phyloP scores from a whole-genome alignment of 2,888 invertebrate genomes.

The Microctonus aethiopoides region DNA sequence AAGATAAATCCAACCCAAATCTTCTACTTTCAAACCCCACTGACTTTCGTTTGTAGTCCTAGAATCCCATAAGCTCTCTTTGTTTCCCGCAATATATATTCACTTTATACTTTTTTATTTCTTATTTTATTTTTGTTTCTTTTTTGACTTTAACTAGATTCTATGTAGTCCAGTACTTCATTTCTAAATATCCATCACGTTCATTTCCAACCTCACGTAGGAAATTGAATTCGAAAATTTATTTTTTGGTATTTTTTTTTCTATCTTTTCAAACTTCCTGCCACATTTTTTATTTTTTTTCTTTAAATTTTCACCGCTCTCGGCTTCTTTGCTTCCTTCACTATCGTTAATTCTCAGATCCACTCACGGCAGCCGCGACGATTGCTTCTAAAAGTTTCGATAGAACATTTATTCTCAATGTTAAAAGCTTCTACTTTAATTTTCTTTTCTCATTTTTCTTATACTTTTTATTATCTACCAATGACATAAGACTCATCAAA shows the following conservation, averaged over 20 bases:
- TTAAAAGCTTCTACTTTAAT: background rate
- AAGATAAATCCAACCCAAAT: background rate
- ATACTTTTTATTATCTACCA: background rate
- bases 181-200: background rate
- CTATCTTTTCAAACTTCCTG: background rate
- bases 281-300: background rate
- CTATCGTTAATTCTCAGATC: slow-evolving; percentile 15
- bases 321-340: background rate
- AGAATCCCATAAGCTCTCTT: background rate
- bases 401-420: slow-evolving; percentile 14
- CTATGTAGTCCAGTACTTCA: background rate
- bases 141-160: background rate
- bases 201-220: background rate
- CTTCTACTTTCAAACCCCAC: background rate
- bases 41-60: background rate
- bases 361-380: background rate
- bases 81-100: background rate
- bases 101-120: background rate
- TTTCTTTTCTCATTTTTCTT: background rate
- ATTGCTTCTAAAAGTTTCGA: slow-evolving; percentile 12
- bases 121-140: background rate
- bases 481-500: background rate
- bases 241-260: background rate
- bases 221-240: background rate
- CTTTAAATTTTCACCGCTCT: slow-evolving; percentile 12